Base-by-base conservation (phyloP, 2,888 invertebrate genomes). In the Philaethria dido region DNA sequence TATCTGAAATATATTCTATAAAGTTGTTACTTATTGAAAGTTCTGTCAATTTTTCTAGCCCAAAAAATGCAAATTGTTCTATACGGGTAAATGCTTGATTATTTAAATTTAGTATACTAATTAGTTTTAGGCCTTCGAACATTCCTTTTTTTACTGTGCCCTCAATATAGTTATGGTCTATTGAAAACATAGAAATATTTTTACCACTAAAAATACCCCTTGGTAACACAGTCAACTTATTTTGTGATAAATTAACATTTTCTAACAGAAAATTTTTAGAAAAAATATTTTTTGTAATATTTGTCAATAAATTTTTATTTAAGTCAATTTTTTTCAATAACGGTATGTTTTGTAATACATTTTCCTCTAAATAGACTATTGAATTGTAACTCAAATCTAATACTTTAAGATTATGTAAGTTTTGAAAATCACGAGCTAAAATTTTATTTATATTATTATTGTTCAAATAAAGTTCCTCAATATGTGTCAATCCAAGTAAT, bases 61-160 rank as follows among this genome's bases (percentile, higher is more conserved):
- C 84, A 33, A 75, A 69, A 69, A 89, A 89, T 9, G 87, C 81
- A 66, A 76, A 84, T 69, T 89, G 82, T 69, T 81, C 81, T 47
- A 90, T 69, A 42, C 75, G 70, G 14, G 75, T 75, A 4, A 89
- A 42, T 39, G 72, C 63, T 73, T 89, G 88, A 55, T 77, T 70
- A 61, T 82, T 82, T 47, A 89, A 73, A 74, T 85, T 80, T 63
- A 89, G 66, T 29, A 73, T 68, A 22, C 62, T 68, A 3, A 84
- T 77, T 47, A 69, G 45, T 29, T 68, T 69, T 14, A 89, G 69
- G 2, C 89, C 89, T 60, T 85, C 81, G 74, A 89, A 88, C 45
- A 69, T 80, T 3, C 87, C 87, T 73, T 73, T 81, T 11, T 67
- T 62, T 14, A 89, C 52, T 18, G 79, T 45, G 18, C 87, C 86